Conservation (phyloP, 2,888 invertebrate species). For the Aporophyla lueneburgensis region DNA sequence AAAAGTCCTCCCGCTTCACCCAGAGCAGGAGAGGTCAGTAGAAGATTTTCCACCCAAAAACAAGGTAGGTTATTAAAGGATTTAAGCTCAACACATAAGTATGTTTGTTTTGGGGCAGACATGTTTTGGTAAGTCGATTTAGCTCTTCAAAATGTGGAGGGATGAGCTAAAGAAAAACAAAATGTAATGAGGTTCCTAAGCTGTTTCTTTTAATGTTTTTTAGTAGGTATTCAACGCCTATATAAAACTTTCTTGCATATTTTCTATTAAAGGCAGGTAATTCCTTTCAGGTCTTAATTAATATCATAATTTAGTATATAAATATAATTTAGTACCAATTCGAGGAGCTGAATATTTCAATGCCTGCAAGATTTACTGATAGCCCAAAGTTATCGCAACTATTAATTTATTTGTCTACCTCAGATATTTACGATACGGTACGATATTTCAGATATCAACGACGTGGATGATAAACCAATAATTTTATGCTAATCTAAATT, state of each 20-base stretch:
- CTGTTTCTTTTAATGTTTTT: not conserved
- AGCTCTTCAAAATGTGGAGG: not conserved
- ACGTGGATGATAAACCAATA: constrained; percentile 25
- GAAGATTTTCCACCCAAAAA: too few species aligned
- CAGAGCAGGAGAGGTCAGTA: too few species aligned
- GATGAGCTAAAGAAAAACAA: constrained; percentile 11
- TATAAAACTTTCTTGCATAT: not conserved
- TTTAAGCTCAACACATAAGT: not conserved
- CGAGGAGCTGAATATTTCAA: not conserved
- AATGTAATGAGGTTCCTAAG: not conserved
- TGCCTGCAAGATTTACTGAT: constrained; percentile 1
- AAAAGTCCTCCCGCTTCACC: too few species aligned
- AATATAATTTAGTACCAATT: not conserved
- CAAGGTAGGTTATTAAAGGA: constrained; percentile 3
- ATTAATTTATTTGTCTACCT: constrained; percentile 20
- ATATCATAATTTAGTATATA: too few species aligned
- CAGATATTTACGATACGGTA: constrained; percentile 41
- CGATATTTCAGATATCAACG: constrained; percentile 35
- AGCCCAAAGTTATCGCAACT: constrained; percentile 25
- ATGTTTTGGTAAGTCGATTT: constrained; percentile 9
- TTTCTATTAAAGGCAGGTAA: not conserved
- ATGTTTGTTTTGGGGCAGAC: not conserved
- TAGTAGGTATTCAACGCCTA: not conserved
- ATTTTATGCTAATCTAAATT: constrained; percentile 29
- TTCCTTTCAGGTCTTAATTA: not conserved